Conservation (phyloP, 37 sponge, comb jelly and placozoan species). For the Oopsacas minuta region DNA sequence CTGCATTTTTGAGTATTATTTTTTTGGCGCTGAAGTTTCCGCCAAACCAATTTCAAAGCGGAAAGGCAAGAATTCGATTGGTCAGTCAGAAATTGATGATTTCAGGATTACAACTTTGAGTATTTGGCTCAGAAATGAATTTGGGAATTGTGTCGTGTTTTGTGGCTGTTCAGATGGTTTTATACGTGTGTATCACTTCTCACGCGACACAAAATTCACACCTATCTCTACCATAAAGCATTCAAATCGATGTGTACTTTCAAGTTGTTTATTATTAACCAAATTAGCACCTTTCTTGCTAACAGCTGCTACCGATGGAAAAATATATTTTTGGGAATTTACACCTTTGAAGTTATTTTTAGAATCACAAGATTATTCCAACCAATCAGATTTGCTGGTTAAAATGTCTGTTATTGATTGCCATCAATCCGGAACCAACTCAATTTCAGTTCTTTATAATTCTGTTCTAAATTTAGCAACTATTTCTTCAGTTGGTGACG, state of each 20-base stretch:
- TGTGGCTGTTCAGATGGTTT: background rate
- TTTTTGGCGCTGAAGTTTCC: background rate
- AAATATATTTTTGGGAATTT: background rate
- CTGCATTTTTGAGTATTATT: background rate
- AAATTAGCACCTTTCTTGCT: background rate
- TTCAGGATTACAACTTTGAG: background rate
- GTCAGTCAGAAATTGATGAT: background rate
- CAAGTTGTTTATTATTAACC: background rate
- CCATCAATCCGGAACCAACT: background rate
- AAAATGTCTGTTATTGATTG: background rate
- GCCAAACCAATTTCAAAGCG: conserved; percentile 1
- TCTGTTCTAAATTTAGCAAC: background rate
- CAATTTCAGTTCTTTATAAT: background rate
- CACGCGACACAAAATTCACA: background rate
- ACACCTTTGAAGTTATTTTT: background rate
- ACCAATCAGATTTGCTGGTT: background rate
- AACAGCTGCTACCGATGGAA: background rate
- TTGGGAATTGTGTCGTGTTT: background rate
- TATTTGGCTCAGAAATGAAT: background rate
- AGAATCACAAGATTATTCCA: background rate
- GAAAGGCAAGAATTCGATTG: background rate
- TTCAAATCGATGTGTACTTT: background rate
- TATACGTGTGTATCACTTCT: background rate
- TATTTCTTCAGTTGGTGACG: background rate
- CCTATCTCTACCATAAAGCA: background rate